Evolutionary conservation across 2,888 invertebrate species (phyloP).

Genomic region (Lasioglossum pauxillum): DNA sequence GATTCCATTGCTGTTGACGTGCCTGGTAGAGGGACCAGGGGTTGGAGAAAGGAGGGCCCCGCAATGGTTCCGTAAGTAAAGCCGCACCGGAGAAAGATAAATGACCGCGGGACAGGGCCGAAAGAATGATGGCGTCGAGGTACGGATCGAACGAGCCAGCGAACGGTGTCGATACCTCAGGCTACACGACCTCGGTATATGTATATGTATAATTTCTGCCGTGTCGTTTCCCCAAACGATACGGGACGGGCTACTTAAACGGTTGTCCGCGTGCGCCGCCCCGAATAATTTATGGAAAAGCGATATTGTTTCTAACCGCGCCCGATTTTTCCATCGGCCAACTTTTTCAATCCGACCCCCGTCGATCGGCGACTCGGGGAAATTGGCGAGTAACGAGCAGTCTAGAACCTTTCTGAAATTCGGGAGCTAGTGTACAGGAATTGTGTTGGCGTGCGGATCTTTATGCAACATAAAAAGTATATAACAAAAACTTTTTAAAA

Average conservation of each 20-base stretch:
- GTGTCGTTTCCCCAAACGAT: background rate
- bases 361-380: background rate
- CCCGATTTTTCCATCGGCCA: background rate
- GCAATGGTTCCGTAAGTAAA: conserved; percentile 21
- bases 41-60: background rate
- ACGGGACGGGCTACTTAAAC: conserved; percentile 1
- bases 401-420: background rate
- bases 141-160: conserved; percentile 9
- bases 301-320: background rate
- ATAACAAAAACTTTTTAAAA: too few relatives aligned
- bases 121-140: conserved; percentile 18
- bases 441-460: background rate
- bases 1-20: background rate
- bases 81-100: conserved; percentile 18
- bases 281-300: conserved; percentile 6
- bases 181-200: background rate
- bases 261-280: background rate
- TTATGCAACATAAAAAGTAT: too few relatives aligned
- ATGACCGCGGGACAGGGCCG: conserved; percentile 11
- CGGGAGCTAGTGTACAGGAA: background rate
- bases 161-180: conserved; percentile 19
- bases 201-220: conserved; percentile 3
- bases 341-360: background rate
- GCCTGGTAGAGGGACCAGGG: background rate
- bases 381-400: background rate